Evolutionary conservation across 2,888 invertebrate species (phyloP).

Genomic region (Melitaea athalia): DNA sequence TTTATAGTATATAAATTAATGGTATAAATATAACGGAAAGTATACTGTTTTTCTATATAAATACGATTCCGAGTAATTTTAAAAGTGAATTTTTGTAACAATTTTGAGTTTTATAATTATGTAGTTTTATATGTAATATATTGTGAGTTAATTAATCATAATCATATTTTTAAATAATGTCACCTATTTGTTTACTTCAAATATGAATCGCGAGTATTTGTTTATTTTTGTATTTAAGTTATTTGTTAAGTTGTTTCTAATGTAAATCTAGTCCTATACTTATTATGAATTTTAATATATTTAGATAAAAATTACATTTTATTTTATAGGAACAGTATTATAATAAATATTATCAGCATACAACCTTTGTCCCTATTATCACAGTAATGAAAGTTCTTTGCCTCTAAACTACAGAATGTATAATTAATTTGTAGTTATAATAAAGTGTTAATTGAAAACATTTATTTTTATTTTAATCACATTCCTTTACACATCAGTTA

Average conservation of each 20-base stretch:
- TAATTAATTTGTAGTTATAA: conserved; percentile 61
- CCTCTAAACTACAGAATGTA: conserved; percentile 52
- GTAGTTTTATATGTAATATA: too few species aligned
- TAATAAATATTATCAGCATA: conserved; percentile 11
- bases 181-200: background rate
- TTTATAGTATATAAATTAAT: conserved; percentile 1
- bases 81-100: too few species aligned
- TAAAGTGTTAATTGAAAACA: conserved; percentile 67
- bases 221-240: background rate
- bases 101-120: too few species aligned
- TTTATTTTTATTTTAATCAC: conserved; percentile 29
- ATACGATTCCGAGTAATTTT: too few species aligned
- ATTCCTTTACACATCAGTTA: background rate
- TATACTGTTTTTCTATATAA: too few species aligned
- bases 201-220: background rate
- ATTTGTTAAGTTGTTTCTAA: conserved; percentile 12
- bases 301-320: conserved; percentile 20
- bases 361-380: conserved; percentile 26
- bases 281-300: conserved; percentile 20
- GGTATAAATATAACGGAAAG: too few species aligned
- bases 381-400: conserved; percentile 37
- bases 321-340: conserved; percentile 1
- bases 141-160: too few species aligned
- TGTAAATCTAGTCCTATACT: conserved; percentile 32
- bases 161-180: background rate